Evolutionary conservation across 2,888 invertebrate genomes (phyloP).

Genomic region (Cephus runcator): DNA sequence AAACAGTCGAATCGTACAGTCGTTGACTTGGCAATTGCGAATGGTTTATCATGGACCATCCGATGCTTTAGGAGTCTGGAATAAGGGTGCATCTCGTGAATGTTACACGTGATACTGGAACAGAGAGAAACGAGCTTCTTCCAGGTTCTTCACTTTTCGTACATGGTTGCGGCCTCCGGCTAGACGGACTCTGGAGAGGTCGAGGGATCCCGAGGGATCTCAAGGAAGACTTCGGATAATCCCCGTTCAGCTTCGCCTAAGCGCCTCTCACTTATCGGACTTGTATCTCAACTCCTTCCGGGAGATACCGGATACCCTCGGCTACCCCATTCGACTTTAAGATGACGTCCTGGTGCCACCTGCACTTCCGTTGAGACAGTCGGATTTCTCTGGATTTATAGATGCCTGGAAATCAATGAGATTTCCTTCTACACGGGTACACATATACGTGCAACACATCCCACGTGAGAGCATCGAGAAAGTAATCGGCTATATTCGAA

Average conservation of each 20-base stretch:
- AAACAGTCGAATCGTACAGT: background rate
- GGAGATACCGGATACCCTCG: constrained; percentile 34
- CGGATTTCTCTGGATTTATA: background rate
- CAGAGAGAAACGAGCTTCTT: background rate
- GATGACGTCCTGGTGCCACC: background rate
- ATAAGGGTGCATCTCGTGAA: background rate
- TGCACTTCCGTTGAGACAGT: background rate
- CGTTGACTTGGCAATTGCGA: background rate
- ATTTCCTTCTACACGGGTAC: too few relatives aligned
- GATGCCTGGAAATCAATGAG: too few relatives aligned
- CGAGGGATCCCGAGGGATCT: constrained; percentile 44
- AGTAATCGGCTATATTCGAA: background rate
- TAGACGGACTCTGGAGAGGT: constrained; percentile 7
- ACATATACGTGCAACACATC: too few relatives aligned
- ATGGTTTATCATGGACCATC: background rate
- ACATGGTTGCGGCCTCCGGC: background rate
- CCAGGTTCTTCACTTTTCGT: background rate
- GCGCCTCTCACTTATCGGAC: constrained; percentile 54
- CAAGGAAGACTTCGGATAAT: constrained; percentile 47
- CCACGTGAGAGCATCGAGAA: background rate
- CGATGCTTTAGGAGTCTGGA: background rate
- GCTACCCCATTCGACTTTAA: constrained; percentile 13
- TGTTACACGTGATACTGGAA: background rate
- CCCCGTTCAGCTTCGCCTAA: constrained; percentile 47
- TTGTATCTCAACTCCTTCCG: constrained; percentile 48